A percentile compares a stretch with the other conserved stretches of the same genome.
These are phyloP conservation scores for Desoria tigrina DNA, from an alignment of 2,888 invertebrate species.

Conservation along the genomic window DNA sequence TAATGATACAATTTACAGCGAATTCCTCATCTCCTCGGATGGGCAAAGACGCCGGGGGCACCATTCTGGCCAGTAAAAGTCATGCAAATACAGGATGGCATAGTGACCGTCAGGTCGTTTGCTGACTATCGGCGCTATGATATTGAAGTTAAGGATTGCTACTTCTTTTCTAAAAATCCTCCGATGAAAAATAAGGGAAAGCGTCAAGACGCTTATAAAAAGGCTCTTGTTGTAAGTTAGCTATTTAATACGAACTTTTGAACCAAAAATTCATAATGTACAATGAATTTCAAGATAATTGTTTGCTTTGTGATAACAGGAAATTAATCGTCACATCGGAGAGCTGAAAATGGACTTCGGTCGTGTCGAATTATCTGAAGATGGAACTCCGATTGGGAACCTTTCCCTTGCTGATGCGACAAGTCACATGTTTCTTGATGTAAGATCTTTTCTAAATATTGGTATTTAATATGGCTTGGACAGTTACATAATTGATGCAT, in stretches of 20 bases:
- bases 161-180: slow-evolving; percentile 71
- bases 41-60: slow-evolving; percentile 94
- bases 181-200: slow-evolving; percentile 59
- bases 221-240: background rate
- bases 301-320: slow-evolving; percentile 58
- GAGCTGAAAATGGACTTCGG: slow-evolving; percentile 72
- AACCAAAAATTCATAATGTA: background rate
- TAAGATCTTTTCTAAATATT: slow-evolving; percentile 16
- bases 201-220: background rate
- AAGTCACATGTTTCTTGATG: slow-evolving; percentile 38
- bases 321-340: slow-evolving; percentile 73
- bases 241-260: background rate
- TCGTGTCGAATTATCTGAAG: slow-evolving; percentile 71
- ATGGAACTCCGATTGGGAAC: slow-evolving; percentile 69
- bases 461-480: too few relatives aligned
- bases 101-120: slow-evolving; percentile 87
- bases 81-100: slow-evolving; percentile 67
- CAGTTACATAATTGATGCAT: too few relatives aligned
- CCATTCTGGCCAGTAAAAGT: slow-evolving; percentile 97
- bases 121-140: slow-evolving; percentile 75
- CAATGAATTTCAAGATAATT: background rate
- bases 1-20: slow-evolving; percentile 1
- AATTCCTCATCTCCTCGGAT: slow-evolving; percentile 68
- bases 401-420: slow-evolving; percentile 59
- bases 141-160: slow-evolving; percentile 78